These are phyloP conservation scores for Ceraclea dissimilis DNA, from an alignment of 2,888 invertebrate species.

Conservation along the genomic window DNA sequence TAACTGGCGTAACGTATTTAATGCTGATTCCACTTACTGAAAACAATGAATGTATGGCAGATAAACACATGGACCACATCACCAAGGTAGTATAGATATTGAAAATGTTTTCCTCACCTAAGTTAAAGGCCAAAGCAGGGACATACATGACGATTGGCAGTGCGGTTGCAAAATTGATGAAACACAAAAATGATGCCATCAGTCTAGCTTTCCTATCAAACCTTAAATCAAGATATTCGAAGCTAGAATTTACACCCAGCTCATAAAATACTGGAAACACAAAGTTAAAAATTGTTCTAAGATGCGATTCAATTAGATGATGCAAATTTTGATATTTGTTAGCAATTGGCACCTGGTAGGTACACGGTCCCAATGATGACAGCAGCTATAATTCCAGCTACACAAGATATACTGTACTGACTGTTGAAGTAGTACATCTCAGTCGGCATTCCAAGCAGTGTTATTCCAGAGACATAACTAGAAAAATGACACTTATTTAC, in stretches of 20 bases:
- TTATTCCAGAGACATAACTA: constrained; percentile 37
- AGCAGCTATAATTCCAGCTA: constrained; percentile 51
- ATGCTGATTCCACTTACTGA: constrained; percentile 19
- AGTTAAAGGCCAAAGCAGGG: constrained; percentile 60
- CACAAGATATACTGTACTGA: constrained; percentile 52
- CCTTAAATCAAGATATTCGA: constrained; percentile 59
- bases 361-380: constrained; percentile 45
- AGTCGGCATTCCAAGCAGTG: constrained; percentile 64
- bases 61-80: too few species aligned
- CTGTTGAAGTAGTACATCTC: constrained; percentile 68
- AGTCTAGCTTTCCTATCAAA: constrained; percentile 53
- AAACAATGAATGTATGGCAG: too few species aligned
- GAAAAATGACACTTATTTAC: too few species aligned
- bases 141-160: constrained; percentile 63
- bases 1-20: constrained; percentile 49
- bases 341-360: constrained; percentile 47
- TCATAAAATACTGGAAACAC: constrained; percentile 59
- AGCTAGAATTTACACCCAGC: constrained; percentile 61
- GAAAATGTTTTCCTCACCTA: too few species aligned
- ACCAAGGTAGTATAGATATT: too few species aligned
- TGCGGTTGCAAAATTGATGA: constrained; percentile 49
- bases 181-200: constrained; percentile 53
- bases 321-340: too few species aligned
- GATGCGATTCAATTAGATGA: too few species aligned
- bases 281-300: too few species aligned